These are phyloP conservation scores for Cerastis rubricosa DNA, from an alignment of 2,888 invertebrate species.

Conservation along the genomic window DNA sequence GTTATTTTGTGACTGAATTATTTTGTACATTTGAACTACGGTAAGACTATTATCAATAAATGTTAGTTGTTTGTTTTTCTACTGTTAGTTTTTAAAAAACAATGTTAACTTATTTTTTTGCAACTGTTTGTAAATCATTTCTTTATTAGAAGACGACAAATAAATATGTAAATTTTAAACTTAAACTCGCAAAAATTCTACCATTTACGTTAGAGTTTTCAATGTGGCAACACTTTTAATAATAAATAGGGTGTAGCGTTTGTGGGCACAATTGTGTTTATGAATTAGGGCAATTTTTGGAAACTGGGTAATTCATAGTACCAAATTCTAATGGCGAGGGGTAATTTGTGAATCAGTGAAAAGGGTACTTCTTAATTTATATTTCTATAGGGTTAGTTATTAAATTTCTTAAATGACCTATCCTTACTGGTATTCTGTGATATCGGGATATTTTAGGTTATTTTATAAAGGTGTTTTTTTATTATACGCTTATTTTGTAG, in stretches of 20 bases:
- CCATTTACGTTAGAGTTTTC: constrained; percentile 8
- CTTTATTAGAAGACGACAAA: background rate
- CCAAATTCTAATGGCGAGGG: background rate
- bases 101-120: background rate
- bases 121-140: background rate
- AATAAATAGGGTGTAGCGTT: background rate
- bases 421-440: constrained; percentile 1
- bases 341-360: background rate
- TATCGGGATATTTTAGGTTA: background rate
- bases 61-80: background rate
- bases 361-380: background rate
- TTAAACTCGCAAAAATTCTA: constrained; percentile 3
- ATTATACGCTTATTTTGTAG: constrained; percentile 24
- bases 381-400: background rate
- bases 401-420: constrained; percentile 17
- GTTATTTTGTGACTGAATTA: background rate
- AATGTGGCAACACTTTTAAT: constrained; percentile 47
- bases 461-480: background rate
- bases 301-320: background rate
- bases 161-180: background rate
- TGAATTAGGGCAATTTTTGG: constrained; percentile 7
- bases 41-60: background rate
- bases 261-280: background rate
- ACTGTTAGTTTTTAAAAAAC: background rate
- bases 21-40: constrained; percentile 20